Evolutionary conservation across 2,797 vertebrate species (phyloP).

Genomic region (Atherinosoma microstoma): DNA sequence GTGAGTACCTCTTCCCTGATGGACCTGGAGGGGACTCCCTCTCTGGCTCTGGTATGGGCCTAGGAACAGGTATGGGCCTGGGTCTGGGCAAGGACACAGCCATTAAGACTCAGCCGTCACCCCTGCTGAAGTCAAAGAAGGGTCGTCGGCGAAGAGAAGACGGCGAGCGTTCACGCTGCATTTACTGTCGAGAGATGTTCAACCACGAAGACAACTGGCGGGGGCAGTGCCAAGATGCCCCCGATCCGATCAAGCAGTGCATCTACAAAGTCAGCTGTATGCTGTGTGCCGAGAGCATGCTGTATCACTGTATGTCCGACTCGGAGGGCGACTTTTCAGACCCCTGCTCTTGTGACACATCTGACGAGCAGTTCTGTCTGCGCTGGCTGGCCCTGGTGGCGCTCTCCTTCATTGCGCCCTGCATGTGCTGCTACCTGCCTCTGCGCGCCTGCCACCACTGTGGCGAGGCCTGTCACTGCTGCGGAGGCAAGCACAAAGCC

Average conservation of each 20-base stretch:
- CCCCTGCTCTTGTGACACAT: constrained; percentile 98
- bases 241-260: constrained; percentile 97
- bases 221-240: constrained; percentile 96
- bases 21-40: constrained; percentile 86
- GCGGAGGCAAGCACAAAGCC: constrained; percentile 98
- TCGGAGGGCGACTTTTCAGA: constrained; percentile 99
- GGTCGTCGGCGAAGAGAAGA: constrained; percentile 94
- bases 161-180: constrained; percentile 95
- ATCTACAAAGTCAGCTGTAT: constrained; percentile 99
- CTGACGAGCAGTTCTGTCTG: constrained; percentile 98
- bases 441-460: constrained; percentile 97
- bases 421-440: constrained; percentile 99
- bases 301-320: constrained; percentile 99
- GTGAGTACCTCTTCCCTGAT: constrained; percentile 92
- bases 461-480: constrained; percentile 96
- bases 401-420: constrained; percentile 95
- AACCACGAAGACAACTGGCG: constrained; percentile 97
- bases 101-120: constrained; percentile 90
- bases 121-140: constrained; percentile 91
- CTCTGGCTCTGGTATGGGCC: constrained; percentile 73
- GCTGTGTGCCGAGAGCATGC: constrained; percentile 99
- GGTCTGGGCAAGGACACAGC: constrained; percentile 87
- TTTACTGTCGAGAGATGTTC: constrained; percentile 99
- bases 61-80: constrained; percentile 71
- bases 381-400: constrained; percentile 97